Evolutionary conservation across 2,113 vertebrate genomes (phyloP), one percentile per base, ranked within the genome.

Genomic region (Cercocebus atys): DNA sequence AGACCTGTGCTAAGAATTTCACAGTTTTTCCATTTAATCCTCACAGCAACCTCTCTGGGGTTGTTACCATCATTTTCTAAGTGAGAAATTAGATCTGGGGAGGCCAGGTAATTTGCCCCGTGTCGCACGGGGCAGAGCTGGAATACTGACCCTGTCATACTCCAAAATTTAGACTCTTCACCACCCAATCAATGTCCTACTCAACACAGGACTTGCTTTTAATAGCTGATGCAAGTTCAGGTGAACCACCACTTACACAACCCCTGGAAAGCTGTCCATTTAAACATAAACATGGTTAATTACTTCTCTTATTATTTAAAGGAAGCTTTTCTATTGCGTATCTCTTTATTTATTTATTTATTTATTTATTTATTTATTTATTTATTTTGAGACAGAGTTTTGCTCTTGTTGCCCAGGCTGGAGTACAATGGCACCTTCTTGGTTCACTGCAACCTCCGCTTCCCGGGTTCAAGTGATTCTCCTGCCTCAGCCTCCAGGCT

Each of bases 241-340:
- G 66, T 68, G 75, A 90, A 27, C 18, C n/a, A 3, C 40, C 16
- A 38, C 30, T 86, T 93, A 70, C 9, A 66, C 30, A 55, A 76
- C 3, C 14, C 8, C 75, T 70, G 57, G 90, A 78, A 90, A 87
- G 76, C 61, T 57, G 27, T 83, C 72, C 14, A 66, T 66, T 86
- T 90, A 93, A 95, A 87, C 43, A 45, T 32, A 84, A 68, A 18
- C 66, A 68, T 68, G 6, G 64, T 43, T 97, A 70, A 93, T 76
- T 93, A 80, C 73, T 96, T 95, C 92, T 38, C 61, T 88, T 73
- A 61, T 82, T 90, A 82, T 52, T 93, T 90, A 81, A 94, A 73
- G n/a, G 76, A 79, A 82, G n/a, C n/a, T 90, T 82, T 93, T 82
- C 90, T 95, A 83, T 88, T 96, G 78, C 88, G 12, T 66, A 47